These are phyloP conservation scores for Nomada fabriciana DNA, from an alignment of 2,888 invertebrate genomes.

Conservation along the genomic window DNA sequence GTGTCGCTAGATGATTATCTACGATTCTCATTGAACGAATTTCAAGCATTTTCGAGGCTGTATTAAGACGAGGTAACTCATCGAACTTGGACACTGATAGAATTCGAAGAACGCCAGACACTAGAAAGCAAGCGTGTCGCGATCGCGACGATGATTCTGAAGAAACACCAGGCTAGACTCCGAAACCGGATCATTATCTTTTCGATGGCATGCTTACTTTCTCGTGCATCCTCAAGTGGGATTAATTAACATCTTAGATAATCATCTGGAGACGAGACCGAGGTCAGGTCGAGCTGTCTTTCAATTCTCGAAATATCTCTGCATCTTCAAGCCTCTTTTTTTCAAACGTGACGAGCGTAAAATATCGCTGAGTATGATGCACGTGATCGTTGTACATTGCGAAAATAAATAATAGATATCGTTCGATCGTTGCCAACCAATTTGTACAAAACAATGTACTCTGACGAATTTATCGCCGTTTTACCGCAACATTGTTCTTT, in stretches of 20 bases:
- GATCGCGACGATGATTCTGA: conserved; percentile 65
- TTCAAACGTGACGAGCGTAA: not conserved
- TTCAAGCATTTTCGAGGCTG: not conserved
- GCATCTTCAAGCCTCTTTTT: not conserved
- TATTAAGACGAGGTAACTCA: conserved; percentile 1
- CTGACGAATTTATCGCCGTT: conserved; percentile 9
- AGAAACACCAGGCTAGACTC: conserved; percentile 65
- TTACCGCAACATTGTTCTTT: not conserved
- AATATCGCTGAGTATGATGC: not conserved
- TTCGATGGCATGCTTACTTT: conserved; percentile 64
- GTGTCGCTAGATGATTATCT: not conserved
- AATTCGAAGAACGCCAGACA: conserved; percentile 48
- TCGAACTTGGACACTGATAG: conserved; percentile 28
- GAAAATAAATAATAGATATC: conserved; percentile 22
- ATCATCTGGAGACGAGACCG: conserved; percentile 62
- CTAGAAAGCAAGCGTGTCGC: conserved; percentile 43
- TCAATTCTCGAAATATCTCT: conserved; percentile 21
- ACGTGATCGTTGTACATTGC: not conserved
- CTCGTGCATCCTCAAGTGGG: conserved; percentile 67
- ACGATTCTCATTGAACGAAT: not conserved
- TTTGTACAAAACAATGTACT: not conserved
- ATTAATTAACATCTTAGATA: conserved; percentile 60
- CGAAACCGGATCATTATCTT: conserved; percentile 75
- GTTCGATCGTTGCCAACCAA: conserved; percentile 1
- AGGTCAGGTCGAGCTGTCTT: conserved; percentile 46